Base-by-base conservation (phyloP, 2,888 invertebrate genomes). In the Geotrupes spiniger region DNA sequence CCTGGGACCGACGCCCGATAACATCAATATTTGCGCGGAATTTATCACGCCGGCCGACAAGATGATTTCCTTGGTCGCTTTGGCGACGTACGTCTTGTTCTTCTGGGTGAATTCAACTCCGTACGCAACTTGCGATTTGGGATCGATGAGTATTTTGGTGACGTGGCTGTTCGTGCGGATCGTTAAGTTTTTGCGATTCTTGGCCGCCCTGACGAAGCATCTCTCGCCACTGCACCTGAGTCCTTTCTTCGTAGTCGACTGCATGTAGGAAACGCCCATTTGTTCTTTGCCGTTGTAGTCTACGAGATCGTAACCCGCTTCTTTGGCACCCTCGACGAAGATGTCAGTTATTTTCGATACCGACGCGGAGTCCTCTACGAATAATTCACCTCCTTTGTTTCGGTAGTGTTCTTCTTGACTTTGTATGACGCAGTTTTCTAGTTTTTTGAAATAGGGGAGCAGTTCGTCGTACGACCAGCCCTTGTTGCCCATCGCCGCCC, bases 1-100 rank as follows among this genome's bases (percentile, higher is more conserved):
- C 11, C 67, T 71, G 0, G 87, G 87, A 0, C 87, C 87, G 25
- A 91, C 75, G 8, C 92, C 92, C 0, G 91, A 91, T n/a, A 92
- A 69, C 86, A 91, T 84, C 36, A 93, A 70, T 6, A 92, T 70
- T 66, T 92, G 91, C 0, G 92, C 89, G 0, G 89, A 87, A 50
- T 86, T 88, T 16, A 92, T 82, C 1, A 85, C 74, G 4, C 92
- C 92, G 0, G 89, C 89, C 6, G 85, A 81, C 10, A 92, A 70
- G 41, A 92, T 79, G 1, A 92, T 79, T 71, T 89, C 91, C 53
- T 83, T 87, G 2, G 74, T 77, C 2, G 87, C 88, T 6, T 71
- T 66, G 1, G 76, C 76, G 5, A 65, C 58, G 49, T 72, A 81
- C 55, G 74, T 76, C 62, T 64, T 72, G 11, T 77, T 78, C 49